phyloP scores from a whole-genome alignment of 2,888 invertebrate genomes.

The Lamellibrachia satsuma region DNA sequence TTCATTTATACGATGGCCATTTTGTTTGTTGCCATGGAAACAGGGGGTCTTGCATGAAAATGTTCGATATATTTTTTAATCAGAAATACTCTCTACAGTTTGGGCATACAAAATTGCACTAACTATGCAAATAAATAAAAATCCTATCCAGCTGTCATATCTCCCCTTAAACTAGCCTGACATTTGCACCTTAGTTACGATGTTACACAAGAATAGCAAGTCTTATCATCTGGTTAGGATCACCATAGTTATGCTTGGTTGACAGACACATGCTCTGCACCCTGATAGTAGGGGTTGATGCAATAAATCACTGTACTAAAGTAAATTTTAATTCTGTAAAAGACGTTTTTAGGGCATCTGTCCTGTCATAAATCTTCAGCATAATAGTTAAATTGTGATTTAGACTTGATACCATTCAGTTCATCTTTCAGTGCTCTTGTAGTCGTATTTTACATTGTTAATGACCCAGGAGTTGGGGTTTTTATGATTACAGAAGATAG shows the following conservation, averaged over 20 bases:
- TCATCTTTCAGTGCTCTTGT: background rate
- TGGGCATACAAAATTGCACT: too few relatives aligned
- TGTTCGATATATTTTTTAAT: too few relatives aligned
- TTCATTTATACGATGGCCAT: too few relatives aligned
- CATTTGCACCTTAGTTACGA: background rate
- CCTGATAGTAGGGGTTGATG: background rate
- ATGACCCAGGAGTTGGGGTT: background rate
- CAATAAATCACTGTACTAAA: background rate
- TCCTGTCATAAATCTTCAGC: background rate
- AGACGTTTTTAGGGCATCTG: background rate
- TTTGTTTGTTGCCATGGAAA: too few relatives aligned
- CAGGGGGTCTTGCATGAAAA: too few relatives aligned
- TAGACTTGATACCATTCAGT: background rate
- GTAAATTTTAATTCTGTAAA: background rate
- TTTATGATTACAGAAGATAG: background rate
- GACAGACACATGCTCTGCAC: background rate
- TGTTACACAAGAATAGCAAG: background rate
- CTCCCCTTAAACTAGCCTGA: background rate
- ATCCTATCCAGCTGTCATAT: too few relatives aligned
- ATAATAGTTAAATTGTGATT: conserved; percentile 5
- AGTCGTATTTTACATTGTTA: background rate
- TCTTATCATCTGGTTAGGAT: background rate
- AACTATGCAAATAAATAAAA: too few relatives aligned
- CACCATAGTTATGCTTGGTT: background rate
- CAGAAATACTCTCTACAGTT: too few relatives aligned